Base-by-base conservation (phyloP, 2,888 invertebrate genomes). In the Hypomecis punctinalis region DNA sequence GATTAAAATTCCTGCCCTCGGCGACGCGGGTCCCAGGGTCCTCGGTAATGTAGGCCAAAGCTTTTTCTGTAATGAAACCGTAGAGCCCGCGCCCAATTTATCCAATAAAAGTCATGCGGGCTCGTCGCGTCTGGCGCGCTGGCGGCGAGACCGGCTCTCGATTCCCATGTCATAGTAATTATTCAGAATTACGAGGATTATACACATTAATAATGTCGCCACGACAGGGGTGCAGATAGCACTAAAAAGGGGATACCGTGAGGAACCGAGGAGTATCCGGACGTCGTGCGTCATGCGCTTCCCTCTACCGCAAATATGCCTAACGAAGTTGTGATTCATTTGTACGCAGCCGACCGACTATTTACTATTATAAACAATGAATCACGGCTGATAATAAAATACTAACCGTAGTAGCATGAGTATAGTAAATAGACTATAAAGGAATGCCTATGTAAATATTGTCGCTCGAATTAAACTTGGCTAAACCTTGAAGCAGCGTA, bases 41-140 rank as follows among this genome's bases (percentile, higher is more conserved):
- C 74, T 74, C 76, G 76, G 76, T 79, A 77, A 82, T 80, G 77
- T 78, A 83, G 83, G 80, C 81, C 81, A 82, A 80, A 82, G 75
- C 80, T 84, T 84, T 87, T 86, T 82, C 74, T 69, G 75, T 84
- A 82, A 85, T 85, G 81, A 81, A 83, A 83, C 77, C 79, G 80
- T 82, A 79, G 78, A 74, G 71, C 81, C 81, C 79, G 79, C 76
- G 72, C 76, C 78, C 84, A 89, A 91, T 91, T 90, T 85, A 89
- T 82, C 83, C 88, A 91, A 91, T 92, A 90, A 91, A 91, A 84
- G 70, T 67, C 76, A 92, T 92, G 91, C 91, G 92, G 92, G 92
- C 76, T 84, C 77, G 78, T 73, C 65, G 73, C 68, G 77, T 73
- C 76, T 75, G 74, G 73, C 78, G 78, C 77, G 79, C 75, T 77